Conservation (phyloP, 2,888 invertebrate species). For the Tetragnatha montana region DNA sequence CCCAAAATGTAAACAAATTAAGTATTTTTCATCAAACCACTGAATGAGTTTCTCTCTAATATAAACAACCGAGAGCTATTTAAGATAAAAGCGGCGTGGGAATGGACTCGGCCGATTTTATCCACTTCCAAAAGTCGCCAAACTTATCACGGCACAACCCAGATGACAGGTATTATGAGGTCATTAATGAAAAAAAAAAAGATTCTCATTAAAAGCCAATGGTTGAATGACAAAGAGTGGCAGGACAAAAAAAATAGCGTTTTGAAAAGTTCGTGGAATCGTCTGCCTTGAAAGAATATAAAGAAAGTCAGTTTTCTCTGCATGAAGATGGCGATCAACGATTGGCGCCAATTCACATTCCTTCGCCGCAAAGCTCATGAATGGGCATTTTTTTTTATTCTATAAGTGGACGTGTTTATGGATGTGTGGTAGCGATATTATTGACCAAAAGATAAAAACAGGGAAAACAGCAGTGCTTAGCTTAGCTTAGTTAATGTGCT, state of each 20-base stretch:
- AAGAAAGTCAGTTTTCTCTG: constrained; percentile 5
- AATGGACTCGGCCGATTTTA: neutral
- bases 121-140: neutral
- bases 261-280: neutral
- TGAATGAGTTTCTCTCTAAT: neutral
- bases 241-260: neutral
- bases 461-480: neutral
- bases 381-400: constrained; percentile 1
- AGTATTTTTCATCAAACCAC: neutral
- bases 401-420: constrained; percentile 14
- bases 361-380: constrained; percentile 31
- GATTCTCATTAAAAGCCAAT: constrained; percentile 28
- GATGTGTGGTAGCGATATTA: constrained; percentile 5
- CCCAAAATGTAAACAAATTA: neutral
- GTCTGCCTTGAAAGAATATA: constrained; percentile 23
- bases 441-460: neutral
- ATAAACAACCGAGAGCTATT: neutral
- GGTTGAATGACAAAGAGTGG: constrained; percentile 25
- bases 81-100: neutral
- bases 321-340: constrained; percentile 13
- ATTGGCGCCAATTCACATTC: constrained; percentile 60
- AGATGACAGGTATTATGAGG: constrained; percentile 35
- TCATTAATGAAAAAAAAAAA: constrained; percentile 27
- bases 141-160: constrained; percentile 3
- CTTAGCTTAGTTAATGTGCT: too few relatives aligned